These are phyloP conservation scores for Xiphorhynchus elegans DNA, from an alignment of 2,113 vertebrate species.

Conservation along the genomic window DNA sequence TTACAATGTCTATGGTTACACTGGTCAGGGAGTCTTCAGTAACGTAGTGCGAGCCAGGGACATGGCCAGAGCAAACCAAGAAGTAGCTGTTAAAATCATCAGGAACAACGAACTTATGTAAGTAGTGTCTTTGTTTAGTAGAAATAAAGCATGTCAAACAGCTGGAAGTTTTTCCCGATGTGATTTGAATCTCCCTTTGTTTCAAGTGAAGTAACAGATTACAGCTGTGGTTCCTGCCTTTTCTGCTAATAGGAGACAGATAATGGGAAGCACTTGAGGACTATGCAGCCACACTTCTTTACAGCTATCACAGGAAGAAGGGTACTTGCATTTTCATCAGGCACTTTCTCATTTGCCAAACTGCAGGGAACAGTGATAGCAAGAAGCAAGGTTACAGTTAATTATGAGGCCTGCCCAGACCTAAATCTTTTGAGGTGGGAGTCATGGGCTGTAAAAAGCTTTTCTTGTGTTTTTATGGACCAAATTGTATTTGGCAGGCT, in stretches of 20 bases:
- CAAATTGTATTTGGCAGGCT: background rate
- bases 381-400: background rate
- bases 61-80: conserved; percentile 94
- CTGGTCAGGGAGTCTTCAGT: conserved; percentile 98
- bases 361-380: background rate
- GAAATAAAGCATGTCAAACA: background rate
- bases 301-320: conserved; percentile 33
- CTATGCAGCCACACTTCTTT: background rate
- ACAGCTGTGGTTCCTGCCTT: conserved; percentile 38
- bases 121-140: conserved; percentile 52
- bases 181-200: conserved; percentile 49
- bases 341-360: conserved; percentile 11
- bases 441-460: background rate
- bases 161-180: background rate
- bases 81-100: conserved; percentile 99
- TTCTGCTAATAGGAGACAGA: conserved; percentile 28
- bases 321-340: conserved; percentile 37
- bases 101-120: conserved; percentile 98
- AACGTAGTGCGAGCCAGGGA: conserved; percentile 96
- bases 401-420: background rate
- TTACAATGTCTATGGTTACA: conserved; percentile 98
- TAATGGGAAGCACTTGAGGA: background rate
- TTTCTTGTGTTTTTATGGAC: background rate
- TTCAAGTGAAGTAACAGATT: conserved; percentile 34
- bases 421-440: background rate